Conservation (phyloP, 1,140 invertebrate species). For the Leucophenga varia region DNA sequence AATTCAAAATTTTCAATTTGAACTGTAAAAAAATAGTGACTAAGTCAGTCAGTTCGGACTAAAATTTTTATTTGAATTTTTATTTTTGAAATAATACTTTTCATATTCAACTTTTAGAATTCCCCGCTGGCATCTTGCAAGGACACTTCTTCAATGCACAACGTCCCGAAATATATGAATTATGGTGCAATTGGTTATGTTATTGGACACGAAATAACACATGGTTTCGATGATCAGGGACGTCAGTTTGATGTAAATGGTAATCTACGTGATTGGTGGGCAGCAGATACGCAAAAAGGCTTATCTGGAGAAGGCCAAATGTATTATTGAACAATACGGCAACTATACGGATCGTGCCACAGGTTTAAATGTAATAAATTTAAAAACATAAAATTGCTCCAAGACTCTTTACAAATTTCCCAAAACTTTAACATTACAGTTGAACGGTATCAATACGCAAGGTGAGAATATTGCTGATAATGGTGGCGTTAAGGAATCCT, state of each 20-base stretch:
- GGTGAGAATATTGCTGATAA: slow-evolving; percentile 94
- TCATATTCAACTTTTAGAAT: slow-evolving; percentile 61
- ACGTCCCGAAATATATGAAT: slow-evolving; percentile 86
- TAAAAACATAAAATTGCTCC: background rate
- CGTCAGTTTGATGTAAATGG: slow-evolving; percentile 89
- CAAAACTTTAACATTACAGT: slow-evolving; percentile 57
- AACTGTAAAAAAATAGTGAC: no score
- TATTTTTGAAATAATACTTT: background rate
- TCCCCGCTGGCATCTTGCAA: slow-evolving; percentile 89
- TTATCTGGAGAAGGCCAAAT: slow-evolving; percentile 77
- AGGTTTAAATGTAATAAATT: slow-evolving; percentile 64
- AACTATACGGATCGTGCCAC: slow-evolving; percentile 76
- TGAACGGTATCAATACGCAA: slow-evolving; percentile 86
- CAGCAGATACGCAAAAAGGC: slow-evolving; percentile 69
- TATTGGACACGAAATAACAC: slow-evolving; percentile 92
- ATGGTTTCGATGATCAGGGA: slow-evolving; percentile 89
- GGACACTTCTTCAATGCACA: slow-evolving; percentile 83
- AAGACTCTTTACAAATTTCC: background rate
- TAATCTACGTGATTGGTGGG: slow-evolving; percentile 85
- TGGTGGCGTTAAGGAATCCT: slow-evolving; percentile 85
- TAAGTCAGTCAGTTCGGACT: no score
- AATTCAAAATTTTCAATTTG: no score
- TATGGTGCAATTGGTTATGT: slow-evolving; percentile 90
- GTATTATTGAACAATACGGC: slow-evolving; percentile 86
- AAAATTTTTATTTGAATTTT: background rate